Evolutionary conservation across 2,797 vertebrate species (phyloP), one percentile per base, ranked within the genome.

Genomic region (Acropternis orthonyx): DNA sequence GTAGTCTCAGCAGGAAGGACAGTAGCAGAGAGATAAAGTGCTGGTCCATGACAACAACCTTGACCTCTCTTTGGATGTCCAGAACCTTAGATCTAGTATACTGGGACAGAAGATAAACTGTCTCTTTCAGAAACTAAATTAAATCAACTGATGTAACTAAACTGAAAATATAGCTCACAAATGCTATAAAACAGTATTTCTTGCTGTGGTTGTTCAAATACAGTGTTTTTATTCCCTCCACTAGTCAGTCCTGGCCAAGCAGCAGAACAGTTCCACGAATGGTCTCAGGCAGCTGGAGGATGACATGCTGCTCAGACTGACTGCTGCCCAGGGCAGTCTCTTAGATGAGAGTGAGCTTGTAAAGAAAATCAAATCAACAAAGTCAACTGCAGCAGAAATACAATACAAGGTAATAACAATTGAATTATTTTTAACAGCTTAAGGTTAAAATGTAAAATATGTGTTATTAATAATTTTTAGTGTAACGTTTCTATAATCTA

Each of bases 191-290:
- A 10, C 6, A 18, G 21, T 54, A 30, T 52, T 55, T 83, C n/a
- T 89, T 73, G 16, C 16, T 61, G 23, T 21, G 3, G 1, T 43
- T 51, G 7, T 73, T 88, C 54, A 54, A 81, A 39, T 32, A 9
- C 16, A 41, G 3, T 11, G 8, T 28, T 76, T 81, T 76, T 22
- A 3, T 85, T 95, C 52, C 67, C 51, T 76, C 13, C 65, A 6
- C 62, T 88, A 98, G 98, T 97, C 98, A 94, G 89, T 96, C 54
- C 96, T 99, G 91, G 98, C 97, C 71, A 98, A 97, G 62, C 98
- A 99, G 88, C 98, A 99, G 92, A 99, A 98, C 43, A 19, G 97
- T 95, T 98, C 98, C 87, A 98, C 98, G 97, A 98, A 98, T 72
- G 98, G 98, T 76, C 98, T 99, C 36, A 98, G 98, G 87, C 95